Percentiles rank a stretch among this genome's conserved stretches.
Evolutionary conservation across 2,888 invertebrate genomes (phyloP).

Genomic region (Helicoverpa assulta): DNA sequence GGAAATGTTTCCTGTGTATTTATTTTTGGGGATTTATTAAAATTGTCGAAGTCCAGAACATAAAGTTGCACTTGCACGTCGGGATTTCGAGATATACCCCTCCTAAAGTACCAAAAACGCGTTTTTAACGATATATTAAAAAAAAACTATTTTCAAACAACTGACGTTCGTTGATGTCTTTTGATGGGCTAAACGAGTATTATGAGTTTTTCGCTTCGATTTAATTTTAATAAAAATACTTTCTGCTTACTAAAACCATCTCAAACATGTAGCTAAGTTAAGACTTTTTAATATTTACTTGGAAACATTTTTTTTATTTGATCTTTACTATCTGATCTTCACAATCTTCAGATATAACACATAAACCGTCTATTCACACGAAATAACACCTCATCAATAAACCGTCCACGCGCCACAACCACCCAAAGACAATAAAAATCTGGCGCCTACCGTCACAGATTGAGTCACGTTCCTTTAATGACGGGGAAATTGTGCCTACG

Average conservation of each 20-base stretch:
- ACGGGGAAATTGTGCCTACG: constrained; percentile 85
- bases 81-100: too few relatives aligned
- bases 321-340: background rate
- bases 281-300: too few relatives aligned
- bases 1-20: constrained; percentile 3
- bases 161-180: constrained; percentile 64
- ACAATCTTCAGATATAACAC: background rate
- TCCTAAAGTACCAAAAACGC: too few relatives aligned
- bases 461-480: constrained; percentile 87
- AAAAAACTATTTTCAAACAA: background rate
- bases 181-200: constrained; percentile 25
- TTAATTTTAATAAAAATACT: background rate
- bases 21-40: background rate
- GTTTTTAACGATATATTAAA: too few relatives aligned
- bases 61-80: too few relatives aligned
- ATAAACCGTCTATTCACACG: constrained; percentile 26
- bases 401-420: constrained; percentile 68
- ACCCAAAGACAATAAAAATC: constrained; percentile 81
- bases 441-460: constrained; percentile 86
- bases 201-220: background rate
- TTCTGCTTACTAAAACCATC: too few relatives aligned
- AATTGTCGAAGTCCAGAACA: too few relatives aligned
- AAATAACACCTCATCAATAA: constrained; percentile 58
- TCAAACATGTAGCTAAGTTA: too few relatives aligned
- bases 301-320: too few relatives aligned